Conservation (phyloP, 2,797 vertebrate species). For the Onychomys arenicola region DNA sequence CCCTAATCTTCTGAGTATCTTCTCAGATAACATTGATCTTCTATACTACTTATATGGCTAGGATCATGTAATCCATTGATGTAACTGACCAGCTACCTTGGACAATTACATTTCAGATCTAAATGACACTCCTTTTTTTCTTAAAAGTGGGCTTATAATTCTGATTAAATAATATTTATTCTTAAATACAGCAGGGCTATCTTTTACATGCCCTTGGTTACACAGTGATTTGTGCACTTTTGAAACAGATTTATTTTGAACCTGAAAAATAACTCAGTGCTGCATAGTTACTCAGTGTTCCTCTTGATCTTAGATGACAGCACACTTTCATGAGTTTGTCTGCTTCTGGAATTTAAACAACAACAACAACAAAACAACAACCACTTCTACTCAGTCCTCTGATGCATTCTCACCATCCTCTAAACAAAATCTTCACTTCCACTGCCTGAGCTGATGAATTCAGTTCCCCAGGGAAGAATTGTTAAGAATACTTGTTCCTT, state of each 20-base stretch:
- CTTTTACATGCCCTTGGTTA: neutral
- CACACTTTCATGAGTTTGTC: neutral
- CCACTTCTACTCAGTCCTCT: neutral
- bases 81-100: neutral
- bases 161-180: neutral
- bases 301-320: neutral
- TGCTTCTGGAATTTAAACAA: neutral
- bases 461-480: neutral
- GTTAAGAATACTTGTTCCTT: neutral
- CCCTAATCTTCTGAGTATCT: neutral
- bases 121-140: neutral
- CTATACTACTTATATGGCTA: neutral
- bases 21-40: neutral
- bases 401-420: neutral
- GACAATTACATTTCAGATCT: neutral
- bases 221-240: neutral
- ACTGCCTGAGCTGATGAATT: neutral
- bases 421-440: neutral
- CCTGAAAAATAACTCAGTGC: neutral
- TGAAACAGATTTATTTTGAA: constrained; percentile 1
- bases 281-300: neutral
- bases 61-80: neutral
- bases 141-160: neutral
- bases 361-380: neutral
- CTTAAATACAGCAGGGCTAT: neutral